Evolutionary conservation across 2,797 vertebrate genomes (phyloP), one percentile per base, ranked within the genome.

Genomic region (Pseudopleuronectes americanus): DNA sequence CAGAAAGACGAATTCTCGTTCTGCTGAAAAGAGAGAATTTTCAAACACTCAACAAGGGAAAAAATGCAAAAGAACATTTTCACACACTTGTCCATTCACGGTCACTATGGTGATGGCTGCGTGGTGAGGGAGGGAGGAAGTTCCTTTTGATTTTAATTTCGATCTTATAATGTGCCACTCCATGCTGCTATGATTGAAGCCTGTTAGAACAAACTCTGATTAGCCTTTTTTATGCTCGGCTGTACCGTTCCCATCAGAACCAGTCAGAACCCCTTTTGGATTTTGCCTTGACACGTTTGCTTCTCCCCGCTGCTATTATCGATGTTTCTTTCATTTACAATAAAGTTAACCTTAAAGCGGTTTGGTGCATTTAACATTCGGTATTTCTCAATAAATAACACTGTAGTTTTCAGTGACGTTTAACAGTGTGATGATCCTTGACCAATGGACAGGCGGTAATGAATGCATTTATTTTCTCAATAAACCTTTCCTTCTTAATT

Each of bases 61-160:
- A 31, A 31, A 31, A 31, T 21, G 9, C n/a, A 54, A 55, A 79
- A 73, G 76, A 26, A 54, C 60, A 26, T 51, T 53, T 58, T 4
- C 22, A 10, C 41, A 22, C 61, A 66, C 56, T 58, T 22, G 61
- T 56, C 55, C 64, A 59, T 84, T 83, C 51, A 53, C 16, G 12
- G 70, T 90, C 69, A 79, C 83, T 77, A 47, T 71, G 68, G 80
- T 57, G 85, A 85, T 67, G 36, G 60, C 56, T 56, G 76, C 70
- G 65, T 56, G 60, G 49, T 48, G 75, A 77, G 48, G 8, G 24
- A 66, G 49, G 67, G 68, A 60, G 43, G 68, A 60, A 64, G 71
- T 77, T 53, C 28, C 21, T 71, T 81, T 84, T 78, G 68, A 84
- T 81, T 81, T 84, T 76, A 65, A 84, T 81, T 81, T 62, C 33